Conservation (phyloP, 2,113 vertebrate genomes). For the Collichthys lucidus region DNA sequence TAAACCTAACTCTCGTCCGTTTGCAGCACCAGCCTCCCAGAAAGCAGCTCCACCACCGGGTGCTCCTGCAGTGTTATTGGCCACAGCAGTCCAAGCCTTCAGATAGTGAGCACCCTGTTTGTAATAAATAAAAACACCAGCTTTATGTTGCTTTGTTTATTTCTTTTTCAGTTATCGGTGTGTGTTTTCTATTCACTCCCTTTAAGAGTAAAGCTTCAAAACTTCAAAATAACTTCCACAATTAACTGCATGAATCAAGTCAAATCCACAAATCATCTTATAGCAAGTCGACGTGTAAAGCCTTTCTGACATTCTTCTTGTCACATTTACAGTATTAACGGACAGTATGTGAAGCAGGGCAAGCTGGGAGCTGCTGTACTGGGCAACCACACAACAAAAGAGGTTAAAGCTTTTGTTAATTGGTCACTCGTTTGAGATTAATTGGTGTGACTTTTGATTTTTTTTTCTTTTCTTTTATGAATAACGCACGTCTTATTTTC, state of each 20-base stretch:
- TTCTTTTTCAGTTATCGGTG: background rate
- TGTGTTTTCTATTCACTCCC: background rate
- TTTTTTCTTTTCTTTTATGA: background rate
- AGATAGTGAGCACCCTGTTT: conserved; percentile 88
- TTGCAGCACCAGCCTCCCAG: conserved; percentile 70
- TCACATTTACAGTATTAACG: conserved; percentile 85
- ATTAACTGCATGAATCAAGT: background rate
- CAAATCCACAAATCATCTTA: background rate
- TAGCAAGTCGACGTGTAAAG: background rate
- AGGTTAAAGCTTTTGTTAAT: conserved; percentile 83
- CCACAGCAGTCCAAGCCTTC: conserved; percentile 90
- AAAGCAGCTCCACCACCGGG: conserved; percentile 77
- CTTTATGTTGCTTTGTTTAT: background rate
- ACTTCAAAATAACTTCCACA: background rate
- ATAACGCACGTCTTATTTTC: conserved; percentile 23
- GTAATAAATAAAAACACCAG: background rate
- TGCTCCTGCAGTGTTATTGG: conserved; percentile 85
- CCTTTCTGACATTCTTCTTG: background rate
- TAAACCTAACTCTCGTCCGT: conserved; percentile 5
- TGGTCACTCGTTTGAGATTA: conserved; percentile 58
- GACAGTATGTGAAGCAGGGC: conserved; percentile 95
- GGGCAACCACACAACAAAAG: conserved; percentile 89
- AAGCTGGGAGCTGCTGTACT: conserved; percentile 95
- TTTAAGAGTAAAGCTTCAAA: background rate
- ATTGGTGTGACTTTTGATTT: conserved; percentile 26